Base-by-base conservation (phyloP, 2,797 vertebrate genomes). In the Miichthys miiuy region DNA sequence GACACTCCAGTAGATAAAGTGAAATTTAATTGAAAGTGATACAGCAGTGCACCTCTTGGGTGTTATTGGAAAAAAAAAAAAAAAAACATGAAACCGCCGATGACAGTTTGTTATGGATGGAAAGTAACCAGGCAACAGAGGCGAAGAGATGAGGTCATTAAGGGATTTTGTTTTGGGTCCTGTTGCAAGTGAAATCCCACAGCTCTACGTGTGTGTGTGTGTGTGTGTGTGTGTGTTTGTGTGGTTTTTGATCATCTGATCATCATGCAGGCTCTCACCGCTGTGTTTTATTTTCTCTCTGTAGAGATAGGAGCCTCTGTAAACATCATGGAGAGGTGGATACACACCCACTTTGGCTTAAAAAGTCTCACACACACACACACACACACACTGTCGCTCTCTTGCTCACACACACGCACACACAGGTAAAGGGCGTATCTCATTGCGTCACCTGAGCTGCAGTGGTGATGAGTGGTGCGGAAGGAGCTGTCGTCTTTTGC, bases 381-480 rank as follows among this genome's bases (percentile, higher is more conserved):
- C 30, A 63, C 0, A 7, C 30, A 34, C 30, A 27, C 6, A 1
- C 62, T 18, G 56, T 17, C 52, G 27, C 74, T 34, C 67, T 57
- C 60, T 63, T 54, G 30, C 68, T 23, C 63, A 63, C 68, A 7
- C 69, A 60, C 80, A 52, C 75, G 38, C 72, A 65, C 79, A 54
- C 51, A 4, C 91, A 91, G 91, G 89, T 91, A 71, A 91, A 89
- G 89, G 93, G 92, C 64, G 92, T 88, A 83, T 92, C 86, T 87
- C 42, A 78, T 90, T 81, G 75, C 90, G 81, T 89, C 91, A 88
- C 79, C 7, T 12, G 13, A 52, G 85, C 88, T 79, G 88, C 84
- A 17, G 81, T 21, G 44, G 70, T 57, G 82, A 82, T 76, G 87
- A 84, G 80, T 44, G 85, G 73, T 90, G 87, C 76, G 87, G 86